Evolutionary conservation across 2,113 vertebrate species (phyloP).

Genomic region (Oncorhynchus kisutch): DNA sequence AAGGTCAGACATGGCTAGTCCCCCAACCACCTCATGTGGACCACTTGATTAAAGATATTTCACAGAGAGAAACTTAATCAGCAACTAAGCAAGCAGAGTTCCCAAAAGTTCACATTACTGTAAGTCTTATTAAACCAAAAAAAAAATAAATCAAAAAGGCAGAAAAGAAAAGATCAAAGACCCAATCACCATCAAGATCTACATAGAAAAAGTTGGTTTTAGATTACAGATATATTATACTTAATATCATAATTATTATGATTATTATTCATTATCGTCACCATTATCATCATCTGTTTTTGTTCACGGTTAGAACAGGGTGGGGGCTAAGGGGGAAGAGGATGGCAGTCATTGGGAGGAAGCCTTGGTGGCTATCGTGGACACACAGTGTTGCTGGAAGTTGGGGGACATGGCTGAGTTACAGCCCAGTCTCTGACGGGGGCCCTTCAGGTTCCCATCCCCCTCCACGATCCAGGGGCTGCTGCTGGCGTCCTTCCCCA

Average conservation of each 20-base stretch:
- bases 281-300: constrained; percentile 46
- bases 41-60: constrained; percentile 50
- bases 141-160: constrained; percentile 62
- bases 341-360: constrained; percentile 87
- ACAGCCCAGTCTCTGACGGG: constrained; percentile 94
- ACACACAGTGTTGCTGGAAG: constrained; percentile 98
- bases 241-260: constrained; percentile 72
- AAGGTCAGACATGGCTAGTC: constrained; percentile 30
- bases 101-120: constrained; percentile 71
- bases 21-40: constrained; percentile 45
- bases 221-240: constrained; percentile 72
- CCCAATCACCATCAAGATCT: constrained; percentile 68
- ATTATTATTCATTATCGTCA: constrained; percentile 69
- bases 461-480: constrained; percentile 83
- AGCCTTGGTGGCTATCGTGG: constrained; percentile 92
- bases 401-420: constrained; percentile 88
- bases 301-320: constrained; percentile 43
- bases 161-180: constrained; percentile 62
- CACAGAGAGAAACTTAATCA: constrained; percentile 55
- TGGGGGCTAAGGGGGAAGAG: constrained; percentile 2
- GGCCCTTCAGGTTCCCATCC: constrained; percentile 79
- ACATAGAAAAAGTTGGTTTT: constrained; percentile 65
- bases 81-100: constrained; percentile 58
- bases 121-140: constrained; percentile 67
- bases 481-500: constrained; percentile 79